Evolutionary conservation across 2,888 invertebrate species (phyloP).

Genomic region (Sericinus montela): DNA sequence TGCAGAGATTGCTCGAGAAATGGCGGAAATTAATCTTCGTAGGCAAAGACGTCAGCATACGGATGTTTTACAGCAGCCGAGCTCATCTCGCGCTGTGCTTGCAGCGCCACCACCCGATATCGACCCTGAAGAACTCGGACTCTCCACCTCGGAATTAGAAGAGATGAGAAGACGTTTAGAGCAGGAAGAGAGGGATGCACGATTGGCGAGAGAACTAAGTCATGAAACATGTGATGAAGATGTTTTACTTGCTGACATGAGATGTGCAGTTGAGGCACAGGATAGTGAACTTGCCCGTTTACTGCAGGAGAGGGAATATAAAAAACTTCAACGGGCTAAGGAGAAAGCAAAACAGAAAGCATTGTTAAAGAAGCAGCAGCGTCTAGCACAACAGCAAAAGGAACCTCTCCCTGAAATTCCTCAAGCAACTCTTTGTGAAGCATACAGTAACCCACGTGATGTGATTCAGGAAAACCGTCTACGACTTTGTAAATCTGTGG

Average conservation of each 20-base stretch:
- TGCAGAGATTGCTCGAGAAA: slow-evolving; percentile 67
- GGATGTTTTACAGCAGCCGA: slow-evolving; percentile 51
- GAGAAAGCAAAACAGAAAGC: slow-evolving; percentile 71
- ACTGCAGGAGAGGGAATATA: slow-evolving; percentile 69
- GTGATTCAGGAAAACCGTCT: slow-evolving; percentile 60
- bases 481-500: slow-evolving; percentile 69
- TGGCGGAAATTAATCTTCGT: slow-evolving; percentile 69
- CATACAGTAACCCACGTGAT: slow-evolving; percentile 69
- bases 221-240: slow-evolving; percentile 59
- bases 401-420: slow-evolving; percentile 30
- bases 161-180: slow-evolving; percentile 62
- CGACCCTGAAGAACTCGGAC: slow-evolving; percentile 59
- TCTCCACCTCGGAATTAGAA: slow-evolving; percentile 59
- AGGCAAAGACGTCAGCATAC: slow-evolving; percentile 52
- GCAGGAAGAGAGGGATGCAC: slow-evolving; percentile 67
- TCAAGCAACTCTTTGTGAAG: slow-evolving; percentile 62
- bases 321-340: slow-evolving; percentile 68
- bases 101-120: slow-evolving; percentile 30
- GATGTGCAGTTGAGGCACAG: slow-evolving; percentile 71
- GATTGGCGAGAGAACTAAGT: slow-evolving; percentile 60
- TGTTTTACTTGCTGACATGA: slow-evolving; percentile 63
- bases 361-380: slow-evolving; percentile 65
- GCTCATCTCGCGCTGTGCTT: slow-evolving; percentile 46
- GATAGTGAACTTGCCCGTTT: slow-evolving; percentile 66
- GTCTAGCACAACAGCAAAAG: slow-evolving; percentile 44